phyloP scores from a whole-genome alignment of 1,140 invertebrate genomes.

The Drosophila sp. region DNA sequence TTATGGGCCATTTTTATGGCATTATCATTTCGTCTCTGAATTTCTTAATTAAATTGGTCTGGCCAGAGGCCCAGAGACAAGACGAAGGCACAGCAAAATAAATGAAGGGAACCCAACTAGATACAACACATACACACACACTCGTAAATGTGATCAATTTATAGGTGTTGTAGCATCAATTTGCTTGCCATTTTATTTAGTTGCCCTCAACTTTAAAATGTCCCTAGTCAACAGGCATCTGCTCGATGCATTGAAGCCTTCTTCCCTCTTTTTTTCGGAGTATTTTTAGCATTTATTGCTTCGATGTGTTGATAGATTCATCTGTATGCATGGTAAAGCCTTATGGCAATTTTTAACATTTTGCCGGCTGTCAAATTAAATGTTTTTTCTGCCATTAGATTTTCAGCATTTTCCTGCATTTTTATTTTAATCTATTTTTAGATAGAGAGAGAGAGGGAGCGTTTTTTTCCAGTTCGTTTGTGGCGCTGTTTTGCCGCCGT shows the following conservation, averaged over 20 bases:
- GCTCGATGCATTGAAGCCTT: neutral
- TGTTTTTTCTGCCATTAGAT: slow-evolving; percentile 37
- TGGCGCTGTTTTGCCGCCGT: slow-evolving; percentile 1
- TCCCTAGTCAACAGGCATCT: neutral
- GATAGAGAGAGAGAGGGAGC: slow-evolving; percentile 28
- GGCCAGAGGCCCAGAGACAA: neutral
- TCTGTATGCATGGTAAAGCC: neutral
- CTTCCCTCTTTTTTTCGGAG: neutral
- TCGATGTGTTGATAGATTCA: slow-evolving; percentile 65
- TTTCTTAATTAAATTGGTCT: slow-evolving; percentile 63
- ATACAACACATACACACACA: neutral
- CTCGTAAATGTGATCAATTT: slow-evolving; percentile 9
- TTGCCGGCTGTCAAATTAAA: slow-evolving; percentile 58
- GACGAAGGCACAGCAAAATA: neutral
- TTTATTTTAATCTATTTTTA: slow-evolving; percentile 39
- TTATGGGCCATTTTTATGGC: slow-evolving; percentile 34
- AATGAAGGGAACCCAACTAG: neutral
- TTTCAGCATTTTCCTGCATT: slow-evolving; percentile 3
- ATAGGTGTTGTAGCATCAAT: slow-evolving; percentile 5
- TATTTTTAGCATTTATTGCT: slow-evolving; percentile 64
- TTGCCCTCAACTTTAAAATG: neutral
- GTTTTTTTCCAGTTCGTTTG: slow-evolving; percentile 60
- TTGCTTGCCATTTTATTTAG: neutral
- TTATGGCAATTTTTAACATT: slow-evolving; percentile 43
- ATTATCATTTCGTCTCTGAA: slow-evolving; percentile 37